Evolutionary conservation across 2,797 vertebrate genomes (phyloP), one percentile per base, ranked within the genome.

Genomic region (Miichthys miiuy): DNA sequence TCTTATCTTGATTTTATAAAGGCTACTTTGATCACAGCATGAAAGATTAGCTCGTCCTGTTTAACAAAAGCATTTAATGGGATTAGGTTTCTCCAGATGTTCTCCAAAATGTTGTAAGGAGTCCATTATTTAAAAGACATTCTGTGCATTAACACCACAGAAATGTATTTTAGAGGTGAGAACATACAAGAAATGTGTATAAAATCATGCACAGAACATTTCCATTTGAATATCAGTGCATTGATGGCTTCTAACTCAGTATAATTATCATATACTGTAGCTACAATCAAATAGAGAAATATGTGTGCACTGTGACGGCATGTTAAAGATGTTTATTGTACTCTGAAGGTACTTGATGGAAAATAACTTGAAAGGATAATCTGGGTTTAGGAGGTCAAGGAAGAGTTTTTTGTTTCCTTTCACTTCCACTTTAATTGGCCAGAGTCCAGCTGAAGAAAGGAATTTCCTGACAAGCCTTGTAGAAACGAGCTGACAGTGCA

Each of bases 391-490:
- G 58, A 14, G 3, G 17, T 70, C 25, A 23, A 23, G 12, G 50
- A 44, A 38, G 17, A 27, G 52, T 18, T n/a, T 9, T n/a, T 75
- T 50, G 61, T 52, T 6, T 1, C 17, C 9, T 27, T 4, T 73
- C 44, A 20, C 67, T 82, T 79, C 62, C 61, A 50, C 65, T 88
- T 83, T 68, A 79, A 84, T 17, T 81, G 82, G 66, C 63, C 41
- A 2, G 54, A 23, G 54, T 80, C 63, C 77, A 92, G 63, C 54
- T 58, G 55, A 77, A 51, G 48, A 77, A 65, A 87, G 72, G 71
- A 67, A 91, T 82, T 89, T 88, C 75, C 81, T 86, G 78, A 64
- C 41, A 30, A 42, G 62, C 63, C 54, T 75, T 2, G 54, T 5
- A 68, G 52, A 79, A 77, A 71, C 38, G 1, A 72, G 23, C 51